Evolutionary conservation across 2,888 invertebrate species (phyloP), one percentile per base, ranked within the genome.

Genomic region (Cephonodes hylas): DNA sequence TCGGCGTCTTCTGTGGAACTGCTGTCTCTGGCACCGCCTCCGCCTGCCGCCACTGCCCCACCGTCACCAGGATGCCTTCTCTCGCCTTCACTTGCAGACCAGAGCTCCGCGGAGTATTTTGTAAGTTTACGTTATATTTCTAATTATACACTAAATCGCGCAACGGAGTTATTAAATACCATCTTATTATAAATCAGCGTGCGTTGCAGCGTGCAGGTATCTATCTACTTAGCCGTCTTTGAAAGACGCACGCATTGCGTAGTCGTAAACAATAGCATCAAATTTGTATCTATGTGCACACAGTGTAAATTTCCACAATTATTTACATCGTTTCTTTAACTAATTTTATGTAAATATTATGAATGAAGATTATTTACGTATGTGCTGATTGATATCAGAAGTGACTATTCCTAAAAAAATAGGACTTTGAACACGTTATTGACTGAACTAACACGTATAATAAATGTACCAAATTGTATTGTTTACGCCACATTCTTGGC

Each of bases 51-150:
- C 68, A 92, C 78, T 61, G 94, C 79, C 67, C 94, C 88, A 31
- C 93, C 81, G 70, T 94, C 86, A 68, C 94, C 82, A 68, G 90
- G 87, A 66, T 91, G 86, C 74, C 80, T 92, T 63, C 80, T 91
- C 31, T 88, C 89, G 42, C 92, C 92, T 4, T 81, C 88, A 0
- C 81, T 92, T 7, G 91, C 89, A n/a, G 89, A 91, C 48, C 92
- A 91, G 73, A 89, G 85, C 66, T 82, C 88, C 15, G 79, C 83
- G 7, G 87, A 88, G 65, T 92, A 91, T 71, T 92, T 91, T 66
- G 92, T 92, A 79, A 90, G 91, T 87, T 38, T 61, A 22, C 44
- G 5, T 7, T 60, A n/a, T 0, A 53, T 42, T 31, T 48, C 18
- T 22, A 58, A 42, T 20, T 48, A 18, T 27, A 18, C 8, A 31